Conservation (phyloP, 2,113 vertebrate species). For the Dinomys branickii region DNA sequence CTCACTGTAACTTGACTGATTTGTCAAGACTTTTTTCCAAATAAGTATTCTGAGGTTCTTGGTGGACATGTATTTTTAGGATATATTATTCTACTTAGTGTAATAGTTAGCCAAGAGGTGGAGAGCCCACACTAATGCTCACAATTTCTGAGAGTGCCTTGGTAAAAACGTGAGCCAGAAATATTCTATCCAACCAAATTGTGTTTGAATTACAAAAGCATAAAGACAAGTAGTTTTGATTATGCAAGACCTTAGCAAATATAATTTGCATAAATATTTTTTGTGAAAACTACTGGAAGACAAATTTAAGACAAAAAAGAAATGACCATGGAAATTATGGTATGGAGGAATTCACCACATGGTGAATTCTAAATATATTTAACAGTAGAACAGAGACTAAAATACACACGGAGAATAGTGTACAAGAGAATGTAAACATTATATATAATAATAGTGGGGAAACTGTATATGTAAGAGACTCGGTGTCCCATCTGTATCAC, state of each 20-base stretch:
- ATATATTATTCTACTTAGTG: neutral
- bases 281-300: constrained; percentile 8
- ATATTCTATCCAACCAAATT: neutral
- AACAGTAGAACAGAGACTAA: constrained; percentile 17
- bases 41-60: neutral
- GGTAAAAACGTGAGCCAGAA: constrained; percentile 32
- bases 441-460: neutral
- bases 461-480: neutral
- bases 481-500: neutral
- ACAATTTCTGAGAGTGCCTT: neutral
- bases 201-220: constrained; percentile 35
- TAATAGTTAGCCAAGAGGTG: neutral
- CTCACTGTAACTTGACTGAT: neutral
- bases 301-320: constrained; percentile 35
- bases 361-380: constrained; percentile 22
- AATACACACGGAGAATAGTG: neutral
- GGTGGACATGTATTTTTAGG: neutral
- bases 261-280: neutral
- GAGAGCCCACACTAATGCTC: neutral
- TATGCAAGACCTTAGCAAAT: neutral
- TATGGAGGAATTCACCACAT: neutral
- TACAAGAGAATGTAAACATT: neutral
- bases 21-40: neutral
- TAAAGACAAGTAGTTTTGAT: constrained; percentile 19
- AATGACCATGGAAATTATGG: neutral